Evolutionary conservation across 2,888 invertebrate species (phyloP).

Genomic region (Zeuzera pyrina): DNA sequence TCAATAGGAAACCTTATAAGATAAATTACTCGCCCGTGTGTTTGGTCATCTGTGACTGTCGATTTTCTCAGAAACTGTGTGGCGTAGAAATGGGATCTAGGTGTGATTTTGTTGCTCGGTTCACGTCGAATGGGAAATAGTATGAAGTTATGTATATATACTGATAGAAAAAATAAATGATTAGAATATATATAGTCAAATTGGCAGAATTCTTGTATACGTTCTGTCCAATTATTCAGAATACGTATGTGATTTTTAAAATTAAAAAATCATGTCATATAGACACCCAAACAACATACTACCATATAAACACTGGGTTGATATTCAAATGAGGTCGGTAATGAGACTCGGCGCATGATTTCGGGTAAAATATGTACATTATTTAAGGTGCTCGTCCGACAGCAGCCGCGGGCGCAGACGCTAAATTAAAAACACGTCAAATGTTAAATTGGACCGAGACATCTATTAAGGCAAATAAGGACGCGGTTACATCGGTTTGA

Average conservation of each 20-base stretch:
- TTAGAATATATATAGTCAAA: too few relatives aligned
- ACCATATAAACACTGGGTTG: slow-evolving; percentile 24
- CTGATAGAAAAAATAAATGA: too few relatives aligned
- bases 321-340: slow-evolving; percentile 20
- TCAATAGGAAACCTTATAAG: too few relatives aligned
- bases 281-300: slow-evolving; percentile 16
- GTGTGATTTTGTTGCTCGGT: too few relatives aligned
- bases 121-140: too few relatives aligned
- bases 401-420: slow-evolving; percentile 65
- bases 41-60: too few relatives aligned
- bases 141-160: too few relatives aligned
- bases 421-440: slow-evolving; percentile 74
- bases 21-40: too few relatives aligned
- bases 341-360: slow-evolving; percentile 16
- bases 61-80: too few relatives aligned
- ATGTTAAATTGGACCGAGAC: slow-evolving; percentile 72
- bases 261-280: slow-evolving; percentile 20
- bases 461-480: slow-evolving; percentile 63
- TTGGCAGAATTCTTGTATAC: too few relatives aligned
- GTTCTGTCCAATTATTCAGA: neutral
- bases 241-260: neutral
- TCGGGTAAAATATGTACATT: slow-evolving; percentile 51
- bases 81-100: too few relatives aligned
- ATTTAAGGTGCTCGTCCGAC: slow-evolving; percentile 49
- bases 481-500: slow-evolving; percentile 27